Conservation (phyloP, 2,113 vertebrate species). For the Platysteira castanea region DNA sequence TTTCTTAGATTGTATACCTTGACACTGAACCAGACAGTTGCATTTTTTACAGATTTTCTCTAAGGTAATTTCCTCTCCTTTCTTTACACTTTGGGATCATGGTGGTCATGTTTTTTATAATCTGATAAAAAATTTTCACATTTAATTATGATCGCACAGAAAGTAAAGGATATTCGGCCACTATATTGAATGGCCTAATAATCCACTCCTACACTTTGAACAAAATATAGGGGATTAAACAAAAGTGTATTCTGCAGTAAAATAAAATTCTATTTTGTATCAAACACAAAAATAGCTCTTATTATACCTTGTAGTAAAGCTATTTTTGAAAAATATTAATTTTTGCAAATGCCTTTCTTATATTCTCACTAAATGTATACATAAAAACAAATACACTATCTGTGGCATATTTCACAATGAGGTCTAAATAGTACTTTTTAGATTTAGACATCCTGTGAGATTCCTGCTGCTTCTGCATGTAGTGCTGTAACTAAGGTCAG, state of each 20-base stretch:
- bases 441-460: background rate
- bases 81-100: background rate
- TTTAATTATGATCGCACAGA: background rate
- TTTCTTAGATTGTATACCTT: background rate
- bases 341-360: background rate
- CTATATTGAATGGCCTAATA: background rate
- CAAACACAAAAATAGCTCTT: background rate
- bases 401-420: background rate
- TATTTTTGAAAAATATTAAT: background rate
- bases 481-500: background rate
- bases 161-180: background rate
- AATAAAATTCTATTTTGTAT: background rate
- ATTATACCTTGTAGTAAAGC: background rate
- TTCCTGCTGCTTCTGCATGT: background rate
- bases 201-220: background rate
- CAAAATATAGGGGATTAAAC: background rate
- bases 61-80: background rate
- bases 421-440: background rate
- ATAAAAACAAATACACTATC: background rate
- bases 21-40: background rate
- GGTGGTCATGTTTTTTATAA: background rate
- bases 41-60: background rate
- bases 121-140: fast-evolving
- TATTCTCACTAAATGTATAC: background rate
- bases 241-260: background rate